These are phyloP conservation scores for Tachina fera DNA, from an alignment of 2,888 invertebrate genomes.

Conservation along the genomic window DNA sequence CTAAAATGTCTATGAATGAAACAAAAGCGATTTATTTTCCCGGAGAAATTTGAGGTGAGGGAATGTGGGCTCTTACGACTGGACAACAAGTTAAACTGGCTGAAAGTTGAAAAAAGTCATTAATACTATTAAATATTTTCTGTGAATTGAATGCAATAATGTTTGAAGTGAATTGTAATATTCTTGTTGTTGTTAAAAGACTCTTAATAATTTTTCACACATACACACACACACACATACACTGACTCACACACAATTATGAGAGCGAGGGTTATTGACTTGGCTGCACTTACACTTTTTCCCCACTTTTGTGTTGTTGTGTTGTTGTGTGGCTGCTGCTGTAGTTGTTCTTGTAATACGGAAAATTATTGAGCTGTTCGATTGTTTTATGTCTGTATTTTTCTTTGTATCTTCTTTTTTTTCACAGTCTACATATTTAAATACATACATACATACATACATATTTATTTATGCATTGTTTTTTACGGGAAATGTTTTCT, in stretches of 20 bases:
- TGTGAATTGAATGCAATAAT: slow-evolving; percentile 12
- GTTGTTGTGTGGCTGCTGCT: not conserved
- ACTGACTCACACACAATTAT: no score
- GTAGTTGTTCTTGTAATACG: slow-evolving; percentile 36
- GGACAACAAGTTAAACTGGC: no score
- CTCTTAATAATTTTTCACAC: slow-evolving; percentile 37
- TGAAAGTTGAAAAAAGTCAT: no score
- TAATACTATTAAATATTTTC: no score
- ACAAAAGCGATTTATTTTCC: no score
- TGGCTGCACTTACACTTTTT: slow-evolving; percentile 49
- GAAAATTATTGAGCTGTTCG: slow-evolving; percentile 43
- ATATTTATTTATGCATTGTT: slow-evolving; percentile 15
- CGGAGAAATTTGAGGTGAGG: no score
- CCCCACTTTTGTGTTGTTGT: slow-evolving; percentile 31
- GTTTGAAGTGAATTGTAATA: not conserved
- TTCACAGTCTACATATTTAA: not conserved
- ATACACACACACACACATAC: slow-evolving; percentile 11
- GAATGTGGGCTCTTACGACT: no score
- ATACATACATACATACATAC: no score
- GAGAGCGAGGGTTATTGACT: slow-evolving; percentile 63
- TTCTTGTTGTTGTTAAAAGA: slow-evolving; percentile 30
- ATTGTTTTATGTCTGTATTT: slow-evolving; percentile 45
- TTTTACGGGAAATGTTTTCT: slow-evolving; percentile 12
- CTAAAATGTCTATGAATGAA: no score
- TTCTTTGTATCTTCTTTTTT: slow-evolving; percentile 10